These are phyloP conservation scores for Drosophila quadrilineata DNA, from an alignment of 1,140 invertebrate genomes.

Conservation along the genomic window DNA sequence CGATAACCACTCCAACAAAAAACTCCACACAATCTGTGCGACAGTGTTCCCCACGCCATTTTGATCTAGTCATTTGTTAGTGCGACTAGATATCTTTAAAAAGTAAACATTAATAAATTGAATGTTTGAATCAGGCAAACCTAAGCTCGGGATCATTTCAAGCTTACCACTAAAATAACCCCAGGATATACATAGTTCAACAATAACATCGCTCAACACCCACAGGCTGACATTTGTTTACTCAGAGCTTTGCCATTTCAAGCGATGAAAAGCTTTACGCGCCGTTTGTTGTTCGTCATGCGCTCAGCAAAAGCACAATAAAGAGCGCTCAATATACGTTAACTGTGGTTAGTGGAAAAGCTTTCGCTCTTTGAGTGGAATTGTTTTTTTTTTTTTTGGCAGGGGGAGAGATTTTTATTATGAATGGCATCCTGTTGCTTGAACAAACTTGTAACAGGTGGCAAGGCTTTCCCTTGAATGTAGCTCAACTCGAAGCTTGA, in stretches of 20 bases:
- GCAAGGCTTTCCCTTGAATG: slow-evolving; percentile 48
- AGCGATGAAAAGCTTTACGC: not conserved
- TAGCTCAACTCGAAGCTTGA: slow-evolving; percentile 23
- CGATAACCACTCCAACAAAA: no score
- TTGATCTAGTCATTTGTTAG: no score
- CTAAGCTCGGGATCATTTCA: slow-evolving; percentile 1
- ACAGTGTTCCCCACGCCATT: no score
- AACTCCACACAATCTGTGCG: no score
- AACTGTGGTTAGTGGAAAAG: slow-evolving; percentile 3
- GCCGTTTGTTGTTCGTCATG: slow-evolving; percentile 25
- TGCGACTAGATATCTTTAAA: no score
- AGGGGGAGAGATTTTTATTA: slow-evolving; percentile 25
- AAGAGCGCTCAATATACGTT: not conserved
- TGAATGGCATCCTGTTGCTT: slow-evolving; percentile 78
- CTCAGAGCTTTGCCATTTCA: no score
- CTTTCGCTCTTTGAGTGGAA: slow-evolving; percentile 26
- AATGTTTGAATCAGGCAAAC: not conserved
- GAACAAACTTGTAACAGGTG: slow-evolving; percentile 65
- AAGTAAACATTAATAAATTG: not conserved
- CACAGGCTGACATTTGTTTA: not conserved
- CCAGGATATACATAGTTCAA: no score
- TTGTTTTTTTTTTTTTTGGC: slow-evolving; percentile 1
- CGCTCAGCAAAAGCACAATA: slow-evolving; percentile 32
- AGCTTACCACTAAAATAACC: not conserved
- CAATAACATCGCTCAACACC: not conserved